phyloP scores from a whole-genome alignment of 2,797 vertebrate genomes.

The Oreochromis mossambicus region DNA sequence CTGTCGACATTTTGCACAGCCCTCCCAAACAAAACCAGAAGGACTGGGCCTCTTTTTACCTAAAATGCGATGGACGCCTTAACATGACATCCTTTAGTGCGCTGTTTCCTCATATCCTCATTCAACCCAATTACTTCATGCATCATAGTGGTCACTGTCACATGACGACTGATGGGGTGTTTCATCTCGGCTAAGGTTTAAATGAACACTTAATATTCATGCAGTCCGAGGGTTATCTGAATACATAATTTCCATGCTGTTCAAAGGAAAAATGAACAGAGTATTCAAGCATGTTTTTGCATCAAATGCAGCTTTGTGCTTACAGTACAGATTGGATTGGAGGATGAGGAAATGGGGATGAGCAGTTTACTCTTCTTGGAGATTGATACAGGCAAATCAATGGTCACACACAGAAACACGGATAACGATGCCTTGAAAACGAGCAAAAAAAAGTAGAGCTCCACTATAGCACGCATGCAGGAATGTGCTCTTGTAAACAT shows the following conservation, averaged over 20 bases:
- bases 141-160: constrained; percentile 37
- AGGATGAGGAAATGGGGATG: constrained; percentile 10
- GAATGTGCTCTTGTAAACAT: constrained; percentile 24
- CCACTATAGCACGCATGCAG: neutral
- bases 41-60: constrained; percentile 18
- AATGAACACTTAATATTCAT: constrained; percentile 61
- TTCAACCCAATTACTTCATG: constrained; percentile 52
- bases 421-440: constrained; percentile 13
- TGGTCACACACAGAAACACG: constrained; percentile 14
- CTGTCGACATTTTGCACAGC: constrained; percentile 60
- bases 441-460: constrained; percentile 4
- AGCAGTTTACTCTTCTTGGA: constrained; percentile 18
- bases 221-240: constrained; percentile 29
- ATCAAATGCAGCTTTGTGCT: constrained; percentile 14
- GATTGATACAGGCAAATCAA: constrained; percentile 42
- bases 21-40: constrained; percentile 42
- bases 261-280: constrained; percentile 44
- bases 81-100: constrained; percentile 9
- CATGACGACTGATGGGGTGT: constrained; percentile 36
- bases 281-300: constrained; percentile 30
- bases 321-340: neutral
- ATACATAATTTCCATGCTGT: constrained; percentile 28
- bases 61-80: neutral
- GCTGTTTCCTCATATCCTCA: constrained; percentile 31
- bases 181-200: constrained; percentile 24